Evolutionary conservation across 1,140 invertebrate genomes (phyloP).

Genomic region (Dysdera silvatica): DNA sequence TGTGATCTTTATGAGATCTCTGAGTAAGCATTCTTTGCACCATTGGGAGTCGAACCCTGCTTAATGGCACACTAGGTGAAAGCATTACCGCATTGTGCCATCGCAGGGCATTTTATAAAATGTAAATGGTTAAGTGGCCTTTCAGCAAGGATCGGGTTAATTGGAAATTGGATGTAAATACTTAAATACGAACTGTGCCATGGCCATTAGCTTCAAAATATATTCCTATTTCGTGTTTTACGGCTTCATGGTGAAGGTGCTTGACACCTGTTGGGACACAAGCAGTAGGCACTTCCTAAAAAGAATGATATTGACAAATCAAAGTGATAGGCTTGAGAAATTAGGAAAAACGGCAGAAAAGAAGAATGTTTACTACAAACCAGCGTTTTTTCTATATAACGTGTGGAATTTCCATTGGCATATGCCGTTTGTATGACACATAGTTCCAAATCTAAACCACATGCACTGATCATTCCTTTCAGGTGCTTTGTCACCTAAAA

Average conservation of each 20-base stretch:
- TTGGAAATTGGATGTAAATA: not conserved
- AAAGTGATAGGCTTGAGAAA: not conserved
- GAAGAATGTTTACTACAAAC: conserved; percentile 45
- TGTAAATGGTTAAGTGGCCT: too few species aligned
- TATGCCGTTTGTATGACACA: conserved; percentile 96
- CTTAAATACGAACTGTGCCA: conserved; percentile 60
- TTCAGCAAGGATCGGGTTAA: too few species aligned
- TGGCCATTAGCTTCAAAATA: conserved; percentile 99
- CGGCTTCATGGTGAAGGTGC: conserved; percentile 85
- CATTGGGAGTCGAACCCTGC: too few species aligned
- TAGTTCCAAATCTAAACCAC: conserved; percentile 61
- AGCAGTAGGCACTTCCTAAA: conserved; percentile 72
- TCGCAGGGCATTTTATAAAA: too few species aligned
- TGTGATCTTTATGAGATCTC: too few species aligned
- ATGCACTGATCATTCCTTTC: conserved; percentile 61
- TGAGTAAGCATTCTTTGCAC: too few species aligned
- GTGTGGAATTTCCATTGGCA: conserved; percentile 92
- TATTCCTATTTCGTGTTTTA: conserved; percentile 86
- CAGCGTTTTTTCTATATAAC: conserved; percentile 75
- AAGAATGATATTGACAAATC: conserved; percentile 1
- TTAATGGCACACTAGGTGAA: too few species aligned
- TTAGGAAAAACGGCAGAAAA: not conserved
- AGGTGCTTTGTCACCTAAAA: conserved; percentile 65
- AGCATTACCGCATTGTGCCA: too few species aligned
- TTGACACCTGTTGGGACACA: conserved; percentile 96